Conservation (phyloP, 2,797 vertebrate genomes). For the Antrozous pallidus region DNA sequence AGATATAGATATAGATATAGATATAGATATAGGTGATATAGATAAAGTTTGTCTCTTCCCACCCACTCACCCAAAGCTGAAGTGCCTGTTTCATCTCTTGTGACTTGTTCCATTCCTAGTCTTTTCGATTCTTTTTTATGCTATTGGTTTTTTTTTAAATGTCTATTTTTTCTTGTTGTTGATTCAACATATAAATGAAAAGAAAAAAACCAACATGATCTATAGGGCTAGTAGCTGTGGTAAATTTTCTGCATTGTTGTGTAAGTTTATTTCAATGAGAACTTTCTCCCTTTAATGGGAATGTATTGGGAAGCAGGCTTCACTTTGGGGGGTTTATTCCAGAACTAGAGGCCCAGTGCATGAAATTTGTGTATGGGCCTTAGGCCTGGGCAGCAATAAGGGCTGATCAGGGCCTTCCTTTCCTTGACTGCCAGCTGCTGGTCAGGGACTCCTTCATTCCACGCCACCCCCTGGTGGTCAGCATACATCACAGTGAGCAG, state of each 20-base stretch:
- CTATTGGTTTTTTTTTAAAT: background rate
- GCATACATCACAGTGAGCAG: rapidly evolving
- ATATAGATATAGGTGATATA: no score
- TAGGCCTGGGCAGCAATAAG: no score
- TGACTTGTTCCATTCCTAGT: background rate
- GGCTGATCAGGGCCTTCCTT: no score
- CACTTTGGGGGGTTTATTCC: background rate
- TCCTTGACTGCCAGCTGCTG: no score
- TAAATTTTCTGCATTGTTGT: background rate
- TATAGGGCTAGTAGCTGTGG: background rate
- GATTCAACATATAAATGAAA: background rate
- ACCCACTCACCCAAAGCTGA: background rate
- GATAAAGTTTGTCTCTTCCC: no score
- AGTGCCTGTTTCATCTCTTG: background rate
- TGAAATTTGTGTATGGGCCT: no score
- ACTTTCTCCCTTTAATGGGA: background rate
- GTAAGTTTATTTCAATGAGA: background rate
- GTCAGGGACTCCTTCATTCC: no score
- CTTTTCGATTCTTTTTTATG: background rate
- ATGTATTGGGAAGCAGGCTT: background rate
- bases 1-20: no score
- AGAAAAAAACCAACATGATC: background rate
- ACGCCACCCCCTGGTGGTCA: rapidly evolving
- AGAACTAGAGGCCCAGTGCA: no score
- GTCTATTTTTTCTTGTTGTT: background rate